Evolutionary conservation across 1,140 invertebrate species (phyloP).

Genomic region (Amyelois transitella): DNA sequence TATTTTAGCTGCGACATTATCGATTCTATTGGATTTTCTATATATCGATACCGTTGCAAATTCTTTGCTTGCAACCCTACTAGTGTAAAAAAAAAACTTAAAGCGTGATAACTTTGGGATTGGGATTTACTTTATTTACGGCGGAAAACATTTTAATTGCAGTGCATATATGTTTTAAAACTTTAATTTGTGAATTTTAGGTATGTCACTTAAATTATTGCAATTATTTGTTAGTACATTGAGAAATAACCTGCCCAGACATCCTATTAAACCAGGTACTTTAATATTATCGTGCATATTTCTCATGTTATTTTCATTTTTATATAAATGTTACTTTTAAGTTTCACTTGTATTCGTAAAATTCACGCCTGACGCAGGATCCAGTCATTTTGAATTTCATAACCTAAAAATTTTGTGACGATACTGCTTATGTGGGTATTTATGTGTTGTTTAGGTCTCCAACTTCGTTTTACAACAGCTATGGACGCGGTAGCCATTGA

Average conservation of each 20-base stretch:
- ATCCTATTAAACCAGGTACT: slow-evolving; percentile 46
- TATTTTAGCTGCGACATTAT: too few relatives aligned
- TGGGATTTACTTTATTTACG: too few relatives aligned
- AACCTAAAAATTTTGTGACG: neutral
- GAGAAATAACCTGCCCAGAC: slow-evolving; percentile 42
- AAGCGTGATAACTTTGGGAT: too few relatives aligned
- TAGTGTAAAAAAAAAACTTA: too few relatives aligned
- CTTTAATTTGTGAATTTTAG: slow-evolving; percentile 21
- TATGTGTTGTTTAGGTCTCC: slow-evolving; percentile 21
- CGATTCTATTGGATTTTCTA: too few relatives aligned
- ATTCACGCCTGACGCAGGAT: too few relatives aligned
- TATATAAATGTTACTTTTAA: neutral
- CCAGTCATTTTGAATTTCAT: too few relatives aligned
- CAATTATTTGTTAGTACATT: slow-evolving; percentile 48
- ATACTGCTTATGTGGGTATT: neutral
- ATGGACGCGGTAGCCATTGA: slow-evolving; percentile 32
- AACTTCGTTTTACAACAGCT: slow-evolving; percentile 23
- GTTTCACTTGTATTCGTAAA: neutral
- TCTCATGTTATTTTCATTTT: slow-evolving; percentile 17
- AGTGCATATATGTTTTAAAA: slow-evolving; percentile 1
- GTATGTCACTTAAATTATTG: slow-evolving; percentile 59
- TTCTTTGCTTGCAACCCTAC: too few relatives aligned
- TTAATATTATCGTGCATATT: slow-evolving; percentile 12
- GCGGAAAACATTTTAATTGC: neutral
- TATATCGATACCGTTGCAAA: too few relatives aligned